phyloP scores from a whole-genome alignment of 2,888 invertebrate species.

The Nipponacmea schrenckii region DNA sequence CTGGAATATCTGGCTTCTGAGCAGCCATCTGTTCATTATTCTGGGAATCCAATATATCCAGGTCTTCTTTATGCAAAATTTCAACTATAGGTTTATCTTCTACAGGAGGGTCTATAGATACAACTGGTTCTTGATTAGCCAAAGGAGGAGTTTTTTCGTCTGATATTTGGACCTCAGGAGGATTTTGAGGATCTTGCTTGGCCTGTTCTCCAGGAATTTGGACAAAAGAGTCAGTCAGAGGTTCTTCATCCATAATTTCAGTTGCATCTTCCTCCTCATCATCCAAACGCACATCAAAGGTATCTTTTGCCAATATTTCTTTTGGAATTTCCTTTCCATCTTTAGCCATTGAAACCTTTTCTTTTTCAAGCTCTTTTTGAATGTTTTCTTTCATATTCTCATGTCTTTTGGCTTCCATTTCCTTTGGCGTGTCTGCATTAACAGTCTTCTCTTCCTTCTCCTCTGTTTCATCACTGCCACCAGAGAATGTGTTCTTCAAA shows the following conservation, averaged over 20 bases:
- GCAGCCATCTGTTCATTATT: no score
- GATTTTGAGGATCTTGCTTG: slow-evolving; percentile 7
- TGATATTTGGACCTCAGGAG: no score
- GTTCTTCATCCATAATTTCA: slow-evolving; percentile 6
- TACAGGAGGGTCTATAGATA: no score
- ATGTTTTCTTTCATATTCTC: not conserved
- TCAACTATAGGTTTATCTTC: no score
- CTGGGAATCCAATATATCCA: no score
- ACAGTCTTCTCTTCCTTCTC: not conserved
- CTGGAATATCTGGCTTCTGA: not conserved
- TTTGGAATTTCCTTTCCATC: not conserved
- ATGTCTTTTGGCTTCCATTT: not conserved
- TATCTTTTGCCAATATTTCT: not conserved
- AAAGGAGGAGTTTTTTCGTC: no score
- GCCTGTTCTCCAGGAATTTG: slow-evolving; percentile 7
- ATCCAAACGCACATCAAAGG: not conserved
- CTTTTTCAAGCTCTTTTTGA: not conserved
- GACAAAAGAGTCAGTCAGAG: no score
- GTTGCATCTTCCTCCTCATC: slow-evolving; percentile 2
- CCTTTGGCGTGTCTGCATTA: not conserved
- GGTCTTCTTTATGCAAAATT: no score
- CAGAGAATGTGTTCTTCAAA: slow-evolving; percentile 9
- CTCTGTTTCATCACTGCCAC: slow-evolving; percentile 13
- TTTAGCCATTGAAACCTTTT: not conserved
- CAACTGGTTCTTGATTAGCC: no score